Evolutionary conservation across 2,888 invertebrate species (phyloP), one percentile per base, ranked within the genome.

Genomic region (Aradus depressus): DNA sequence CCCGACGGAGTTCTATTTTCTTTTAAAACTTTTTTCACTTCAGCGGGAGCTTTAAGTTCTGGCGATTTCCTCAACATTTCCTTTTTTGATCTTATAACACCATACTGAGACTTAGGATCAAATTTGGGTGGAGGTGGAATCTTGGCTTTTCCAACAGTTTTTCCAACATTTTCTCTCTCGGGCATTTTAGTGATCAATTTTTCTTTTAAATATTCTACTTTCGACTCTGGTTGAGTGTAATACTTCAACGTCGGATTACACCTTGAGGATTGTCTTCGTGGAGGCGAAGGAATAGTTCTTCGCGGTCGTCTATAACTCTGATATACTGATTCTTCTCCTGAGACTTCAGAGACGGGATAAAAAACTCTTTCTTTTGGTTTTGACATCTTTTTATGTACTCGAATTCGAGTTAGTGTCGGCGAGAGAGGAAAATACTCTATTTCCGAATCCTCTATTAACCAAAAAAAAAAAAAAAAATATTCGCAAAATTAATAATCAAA

Each of bases 351-450:
- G 32, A 72, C 67, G 44, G 79, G 80, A 64, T 79, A 80, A 65
- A 77, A 80, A 56, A 78, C 68, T 32, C 79, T 74, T 69, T 80
- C 77, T 57, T 66, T 68, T 53, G 68, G 66, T 26, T 41, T 55
- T 16, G 48, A 25, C 35, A 54, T 51, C 37, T 58, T 77, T 71
- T 80, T 82, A 67, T 82, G 82, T 44, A 84, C 77, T 66, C 82
- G 75, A 65, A 86, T 84, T 72, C 83, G 81, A 61, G 84, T 86
- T 64, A 85, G 70, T 59, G 83, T 85, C 43, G 84, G 79, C 58
- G 85, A 81, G 63, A 85, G 81, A 64, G 85, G 84, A 68, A 83
- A 81, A 68, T 84, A 86, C 72, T 86, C 84, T 66, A 85, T 79
- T 71, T 81, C 79, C 63, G 80, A 72, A 65, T 80, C 77, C 73